Evolutionary conservation across 2,797 vertebrate species (phyloP).

Genomic region (Euphonia xanthogaster): DNA sequence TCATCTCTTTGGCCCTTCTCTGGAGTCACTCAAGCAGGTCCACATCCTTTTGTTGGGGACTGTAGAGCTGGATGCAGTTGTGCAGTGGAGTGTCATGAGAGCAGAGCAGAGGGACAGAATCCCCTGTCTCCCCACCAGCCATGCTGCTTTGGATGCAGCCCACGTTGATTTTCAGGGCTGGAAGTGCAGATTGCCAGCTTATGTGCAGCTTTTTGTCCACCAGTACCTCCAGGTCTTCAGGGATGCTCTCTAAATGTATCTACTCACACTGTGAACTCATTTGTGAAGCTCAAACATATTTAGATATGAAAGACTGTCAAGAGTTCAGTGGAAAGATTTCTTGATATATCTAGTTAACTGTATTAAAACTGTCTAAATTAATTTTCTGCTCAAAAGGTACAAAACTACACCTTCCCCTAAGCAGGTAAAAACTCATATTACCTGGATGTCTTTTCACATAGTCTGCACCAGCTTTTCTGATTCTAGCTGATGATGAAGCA

Average conservation of each 20-base stretch:
- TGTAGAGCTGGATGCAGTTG: not conserved
- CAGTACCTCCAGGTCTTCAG: not conserved
- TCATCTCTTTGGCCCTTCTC: not conserved
- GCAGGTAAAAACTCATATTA: not conserved
- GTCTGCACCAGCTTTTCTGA: not conserved
- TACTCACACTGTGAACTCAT: not conserved
- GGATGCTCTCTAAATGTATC: not conserved
- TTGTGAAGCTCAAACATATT: not conserved
- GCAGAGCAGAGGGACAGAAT: not conserved
- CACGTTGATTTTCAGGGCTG: not conserved
- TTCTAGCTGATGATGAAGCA: not conserved
- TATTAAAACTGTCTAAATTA: not conserved
- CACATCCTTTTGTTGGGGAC: not conserved
- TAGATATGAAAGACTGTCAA: not conserved
- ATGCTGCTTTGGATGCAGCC: not conserved
- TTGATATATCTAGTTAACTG: not conserved
- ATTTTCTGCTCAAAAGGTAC: not conserved
- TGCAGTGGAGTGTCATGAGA: not conserved
- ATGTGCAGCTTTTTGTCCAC: not conserved
- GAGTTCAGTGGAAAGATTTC: not conserved
- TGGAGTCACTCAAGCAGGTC: accelerated
- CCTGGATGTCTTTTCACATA: not conserved
- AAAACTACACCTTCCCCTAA: not conserved
- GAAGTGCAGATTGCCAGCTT: not conserved
- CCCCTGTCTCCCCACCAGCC: not conserved